Conservation (phyloP, 1,140 invertebrate species). For the Sinella curviseta region DNA sequence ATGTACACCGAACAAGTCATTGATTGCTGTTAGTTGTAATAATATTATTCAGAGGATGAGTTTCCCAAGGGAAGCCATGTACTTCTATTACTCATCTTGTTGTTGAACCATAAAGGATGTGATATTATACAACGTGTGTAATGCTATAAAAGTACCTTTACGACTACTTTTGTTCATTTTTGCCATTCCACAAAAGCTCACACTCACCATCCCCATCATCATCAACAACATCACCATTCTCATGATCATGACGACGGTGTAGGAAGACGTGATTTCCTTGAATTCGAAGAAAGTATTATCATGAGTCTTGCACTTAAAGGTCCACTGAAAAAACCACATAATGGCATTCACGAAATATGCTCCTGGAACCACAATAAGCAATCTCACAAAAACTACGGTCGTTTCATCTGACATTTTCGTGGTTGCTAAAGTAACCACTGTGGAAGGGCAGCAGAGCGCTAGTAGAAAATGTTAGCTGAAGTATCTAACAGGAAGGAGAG, state of each 20-base stretch:
- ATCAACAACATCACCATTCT: too few relatives aligned
- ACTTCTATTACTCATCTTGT: background rate
- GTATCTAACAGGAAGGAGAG: too few relatives aligned
- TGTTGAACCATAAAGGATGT: background rate
- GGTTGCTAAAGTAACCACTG: background rate
- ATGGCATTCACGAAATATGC: background rate
- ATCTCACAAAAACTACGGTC: background rate
- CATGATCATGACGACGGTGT: background rate
- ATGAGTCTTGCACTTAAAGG: background rate
- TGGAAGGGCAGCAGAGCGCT: background rate
- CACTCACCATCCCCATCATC: too few relatives aligned
- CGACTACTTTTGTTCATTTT: background rate
- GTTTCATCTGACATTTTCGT: background rate
- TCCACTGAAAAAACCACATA: background rate
- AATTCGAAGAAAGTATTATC: background rate
- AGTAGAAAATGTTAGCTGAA: too few relatives aligned
- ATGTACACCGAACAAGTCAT: background rate
- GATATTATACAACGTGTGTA: background rate
- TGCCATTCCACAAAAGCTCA: too few relatives aligned
- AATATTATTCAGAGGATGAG: background rate
- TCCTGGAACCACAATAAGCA: conserved; percentile 16
- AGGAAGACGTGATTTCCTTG: conserved; percentile 10
- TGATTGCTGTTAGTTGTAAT: background rate
- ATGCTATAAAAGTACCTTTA: background rate
- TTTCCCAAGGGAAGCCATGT: background rate